Base-by-base conservation (phyloP, 2,888 invertebrate species). In the Drosophila conformis region DNA sequence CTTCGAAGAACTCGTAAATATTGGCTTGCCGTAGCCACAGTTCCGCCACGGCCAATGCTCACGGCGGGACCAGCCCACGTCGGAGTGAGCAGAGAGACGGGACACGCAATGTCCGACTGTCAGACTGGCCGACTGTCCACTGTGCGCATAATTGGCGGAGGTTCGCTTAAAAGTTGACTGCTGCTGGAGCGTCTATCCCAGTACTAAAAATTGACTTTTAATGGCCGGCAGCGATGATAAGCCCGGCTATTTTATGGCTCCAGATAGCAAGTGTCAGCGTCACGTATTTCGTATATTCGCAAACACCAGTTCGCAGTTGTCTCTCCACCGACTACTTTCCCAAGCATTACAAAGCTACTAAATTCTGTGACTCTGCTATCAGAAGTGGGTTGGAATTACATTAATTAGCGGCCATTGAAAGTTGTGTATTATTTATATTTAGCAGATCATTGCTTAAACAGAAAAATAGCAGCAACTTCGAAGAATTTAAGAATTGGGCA, bases 241-340 rank as follows among this genome's bases (percentile, higher is more conserved):
- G 89, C 79, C 87, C 71, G 60, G 38, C 78, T 80, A 85, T 87
- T 91, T 92, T 91, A 91, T 87, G 86, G 82, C 84, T 77, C 74
- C 74, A 83, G 88, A 92, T 92, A 91, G 83, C 89, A 91, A 92
- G 89, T 90, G 91, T 91, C 88, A 83, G 80, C 78, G 83, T 84
- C 91, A 90, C 85, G 82, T 87, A 70, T 74, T 76, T 25, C 15
- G 46, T 25, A 46, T 46, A 25, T 76, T 86, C 75, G 73, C 67
- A 27, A 60, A 49, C 61, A 48, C 38, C 56, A 57, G 49, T 59
- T 61, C 54, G 46, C 49, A n/a, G 33, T 49, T 29, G 27, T 27
- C 42, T 51, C 36, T 38, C 35, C 40, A 46, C 51, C 46, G 21
- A 15, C 54, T 35, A 53, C 38, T 49, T 10, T 29, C 56, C 8